Evolutionary conservation across 2,797 vertebrate species (phyloP).

Genomic region (Syngnathus acus): DNA sequence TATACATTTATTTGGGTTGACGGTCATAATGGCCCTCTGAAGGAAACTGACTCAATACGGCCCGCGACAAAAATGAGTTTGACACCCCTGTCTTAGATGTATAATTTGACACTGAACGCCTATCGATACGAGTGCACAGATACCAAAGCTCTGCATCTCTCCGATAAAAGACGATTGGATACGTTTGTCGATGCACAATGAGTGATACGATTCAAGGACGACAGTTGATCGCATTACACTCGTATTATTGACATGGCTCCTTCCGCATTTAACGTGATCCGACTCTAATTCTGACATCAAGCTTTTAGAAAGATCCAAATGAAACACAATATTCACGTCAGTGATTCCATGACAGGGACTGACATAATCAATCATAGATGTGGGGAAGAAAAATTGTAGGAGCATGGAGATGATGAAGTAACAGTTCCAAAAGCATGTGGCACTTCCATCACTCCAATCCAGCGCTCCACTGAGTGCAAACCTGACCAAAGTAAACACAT

Average conservation of each 20-base stretch:
- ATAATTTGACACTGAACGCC: not conserved
- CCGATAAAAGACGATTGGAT: too few species aligned
- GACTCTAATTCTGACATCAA: not conserved
- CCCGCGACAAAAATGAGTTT: too few species aligned
- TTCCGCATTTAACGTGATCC: not conserved
- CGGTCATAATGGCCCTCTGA: too few species aligned
- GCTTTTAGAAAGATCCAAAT: not conserved
- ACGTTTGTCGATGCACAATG: too few species aligned
- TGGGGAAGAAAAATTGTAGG: not conserved
- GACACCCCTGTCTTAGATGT: not conserved
- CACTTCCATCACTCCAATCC: not conserved
- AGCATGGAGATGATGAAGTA: not conserved
- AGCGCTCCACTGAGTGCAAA: not conserved
- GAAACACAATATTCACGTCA: not conserved
- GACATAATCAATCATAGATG: too few species aligned
- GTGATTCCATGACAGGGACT: not conserved
- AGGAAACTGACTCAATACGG: too few species aligned
- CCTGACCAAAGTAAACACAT: constrained; percentile 7
- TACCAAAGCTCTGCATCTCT: too few species aligned
- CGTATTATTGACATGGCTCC: not conserved
- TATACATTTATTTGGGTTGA: too few species aligned
- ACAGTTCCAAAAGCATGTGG: not conserved
- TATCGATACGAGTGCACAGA: not conserved
- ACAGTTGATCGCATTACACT: too few species aligned
- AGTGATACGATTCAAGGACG: too few species aligned